These are phyloP conservation scores for Thymallus thymallus DNA, from an alignment of 2,113 vertebrate genomes.

Conservation along the genomic window DNA sequence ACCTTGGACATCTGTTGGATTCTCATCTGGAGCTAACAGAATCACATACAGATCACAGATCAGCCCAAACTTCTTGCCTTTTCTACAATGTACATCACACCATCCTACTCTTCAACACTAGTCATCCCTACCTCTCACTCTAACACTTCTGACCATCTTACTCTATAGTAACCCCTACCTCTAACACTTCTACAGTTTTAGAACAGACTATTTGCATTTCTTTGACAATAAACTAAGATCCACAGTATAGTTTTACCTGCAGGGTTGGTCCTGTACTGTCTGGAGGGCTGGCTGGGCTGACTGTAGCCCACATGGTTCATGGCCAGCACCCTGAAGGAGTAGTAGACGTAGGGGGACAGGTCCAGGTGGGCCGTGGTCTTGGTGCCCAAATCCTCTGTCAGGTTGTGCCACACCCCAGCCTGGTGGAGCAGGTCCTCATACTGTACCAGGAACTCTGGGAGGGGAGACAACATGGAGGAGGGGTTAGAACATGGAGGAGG, in stretches of 20 bases:
- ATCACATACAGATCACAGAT: background rate
- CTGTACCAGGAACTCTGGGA: constrained; percentile 86
- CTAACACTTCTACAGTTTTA: too few species aligned
- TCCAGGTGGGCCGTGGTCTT: constrained; percentile 78
- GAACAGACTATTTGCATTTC: too few species aligned
- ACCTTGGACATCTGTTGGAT: constrained; percentile 81
- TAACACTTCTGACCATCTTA: too few species aligned
- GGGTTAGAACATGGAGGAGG: background rate
- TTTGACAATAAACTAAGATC: too few species aligned
- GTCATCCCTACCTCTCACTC: too few species aligned
- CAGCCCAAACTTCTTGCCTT: background rate
- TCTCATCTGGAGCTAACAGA: constrained; percentile 85
- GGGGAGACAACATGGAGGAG: background rate
- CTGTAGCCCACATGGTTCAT: constrained; percentile 83
- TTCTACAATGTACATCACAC: background rate
- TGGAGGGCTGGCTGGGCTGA: constrained; percentile 80
- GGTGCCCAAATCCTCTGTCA: constrained; percentile 79
- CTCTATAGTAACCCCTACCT: too few species aligned
- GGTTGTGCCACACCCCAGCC: constrained; percentile 83
- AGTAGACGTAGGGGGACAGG: constrained; percentile 89
- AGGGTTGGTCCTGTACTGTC: constrained; percentile 87
- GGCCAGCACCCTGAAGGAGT: constrained; percentile 90
- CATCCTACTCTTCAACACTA: background rate
- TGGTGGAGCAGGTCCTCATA: constrained; percentile 87
- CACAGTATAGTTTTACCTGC: constrained; percentile 72